phyloP scores from a whole-genome alignment of 2,888 invertebrate species.

The Dynastes maya region DNA sequence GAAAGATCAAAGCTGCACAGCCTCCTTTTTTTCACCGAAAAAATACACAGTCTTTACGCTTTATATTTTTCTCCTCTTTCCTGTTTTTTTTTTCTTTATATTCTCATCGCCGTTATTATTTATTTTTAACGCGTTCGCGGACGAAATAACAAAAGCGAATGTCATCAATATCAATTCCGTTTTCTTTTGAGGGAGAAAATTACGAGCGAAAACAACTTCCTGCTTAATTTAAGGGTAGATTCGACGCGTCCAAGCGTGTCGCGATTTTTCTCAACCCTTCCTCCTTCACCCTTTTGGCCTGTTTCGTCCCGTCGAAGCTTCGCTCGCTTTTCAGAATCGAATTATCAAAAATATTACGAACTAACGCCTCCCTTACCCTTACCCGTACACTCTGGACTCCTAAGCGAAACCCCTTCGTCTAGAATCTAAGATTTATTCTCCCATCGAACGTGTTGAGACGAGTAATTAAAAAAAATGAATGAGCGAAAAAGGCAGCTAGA shows the following conservation, averaged over 20 bases:
- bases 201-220: constrained; percentile 41
- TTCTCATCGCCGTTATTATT: constrained; percentile 16
- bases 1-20: constrained; percentile 30
- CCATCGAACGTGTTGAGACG: constrained; percentile 33
- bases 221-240: constrained; percentile 34
- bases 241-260: constrained; percentile 35
- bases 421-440: background rate
- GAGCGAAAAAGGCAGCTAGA: constrained; percentile 69
- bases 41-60: background rate
- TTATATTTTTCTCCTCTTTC: background rate
- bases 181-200: constrained; percentile 40
- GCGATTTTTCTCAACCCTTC: constrained; percentile 46
- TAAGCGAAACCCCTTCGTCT: background rate
- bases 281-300: background rate
- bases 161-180: constrained; percentile 38
- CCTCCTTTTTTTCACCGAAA: background rate
- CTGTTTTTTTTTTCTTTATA: background rate
- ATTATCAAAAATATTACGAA: constrained; percentile 45
- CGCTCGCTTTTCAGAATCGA: constrained; percentile 29
- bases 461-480: constrained; percentile 53
- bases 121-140: constrained; percentile 31
- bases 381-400: background rate
- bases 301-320: too few relatives aligned
- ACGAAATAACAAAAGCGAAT: constrained; percentile 25
- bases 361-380: background rate